Evolutionary conservation across 2,888 invertebrate genomes (phyloP).

Genomic region (Drosophila trichaetosa): DNA sequence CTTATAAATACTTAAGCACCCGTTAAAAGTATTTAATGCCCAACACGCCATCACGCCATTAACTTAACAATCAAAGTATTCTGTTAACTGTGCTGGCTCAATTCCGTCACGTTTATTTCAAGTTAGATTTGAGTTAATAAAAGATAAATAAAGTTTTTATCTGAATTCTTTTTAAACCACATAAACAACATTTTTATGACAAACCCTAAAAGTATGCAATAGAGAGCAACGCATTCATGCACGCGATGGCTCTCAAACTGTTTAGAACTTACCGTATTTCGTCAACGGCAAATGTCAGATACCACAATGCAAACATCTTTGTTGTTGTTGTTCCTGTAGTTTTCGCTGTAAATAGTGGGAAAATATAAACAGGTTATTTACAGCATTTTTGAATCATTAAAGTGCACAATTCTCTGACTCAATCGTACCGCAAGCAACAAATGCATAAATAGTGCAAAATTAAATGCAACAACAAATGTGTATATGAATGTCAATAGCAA

Average conservation of each 20-base stretch:
- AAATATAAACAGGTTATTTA: conserved; percentile 32
- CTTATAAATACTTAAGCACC: not conserved
- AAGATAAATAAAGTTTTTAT: not conserved
- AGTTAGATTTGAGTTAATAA: not conserved
- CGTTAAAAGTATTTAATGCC: not conserved
- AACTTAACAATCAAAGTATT: not conserved
- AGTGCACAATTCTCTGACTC: conserved; percentile 15
- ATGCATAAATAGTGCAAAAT: not conserved
- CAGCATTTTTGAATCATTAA: conserved; percentile 16
- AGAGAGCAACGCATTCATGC: not conserved
- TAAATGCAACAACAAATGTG: not conserved
- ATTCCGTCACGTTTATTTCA: not conserved
- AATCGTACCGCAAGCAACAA: not conserved
- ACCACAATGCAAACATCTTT: conserved; percentile 84
- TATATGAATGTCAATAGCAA: conserved; percentile 4
- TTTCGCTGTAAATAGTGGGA: conserved; percentile 67
- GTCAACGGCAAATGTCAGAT: conserved; percentile 83
- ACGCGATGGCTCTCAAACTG: conserved; percentile 32
- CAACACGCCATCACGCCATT: not conserved
- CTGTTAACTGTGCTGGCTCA: not conserved
- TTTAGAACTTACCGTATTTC: conserved; percentile 83
- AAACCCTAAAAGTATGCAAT: conserved; percentile 48
- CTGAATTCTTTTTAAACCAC: not conserved
- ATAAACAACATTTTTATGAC: not conserved
- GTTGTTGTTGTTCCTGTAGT: conserved; percentile 31